Conservation (phyloP, 2,888 invertebrate species). For the Epinotia brunnichana region DNA sequence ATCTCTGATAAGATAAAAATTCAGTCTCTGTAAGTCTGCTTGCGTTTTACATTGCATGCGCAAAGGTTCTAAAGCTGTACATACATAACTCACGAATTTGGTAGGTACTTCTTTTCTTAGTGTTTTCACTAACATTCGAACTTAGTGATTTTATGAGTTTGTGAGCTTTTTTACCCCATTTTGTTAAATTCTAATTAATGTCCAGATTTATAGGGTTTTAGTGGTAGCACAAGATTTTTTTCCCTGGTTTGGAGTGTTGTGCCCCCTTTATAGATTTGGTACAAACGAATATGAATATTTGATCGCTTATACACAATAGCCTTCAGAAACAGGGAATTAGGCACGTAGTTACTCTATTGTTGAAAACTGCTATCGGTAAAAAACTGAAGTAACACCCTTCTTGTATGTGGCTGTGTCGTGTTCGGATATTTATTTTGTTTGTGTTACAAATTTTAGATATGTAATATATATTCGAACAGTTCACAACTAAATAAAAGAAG, state of each 20-base stretch:
- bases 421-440: too few relatives aligned
- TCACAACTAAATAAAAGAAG: too few relatives aligned
- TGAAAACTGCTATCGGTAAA: not conserved
- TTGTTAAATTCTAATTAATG: conserved; percentile 14
- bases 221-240: conserved; percentile 28
- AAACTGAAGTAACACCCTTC: too few relatives aligned
- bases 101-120: conserved; percentile 36
- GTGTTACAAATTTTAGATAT: too few relatives aligned
- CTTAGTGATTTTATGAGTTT: conserved; percentile 34
- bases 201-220: conserved; percentile 9
- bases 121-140: conserved; percentile 38
- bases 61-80: conserved; percentile 37
- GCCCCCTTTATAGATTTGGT: conserved; percentile 17
- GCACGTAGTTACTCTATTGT: conserved; percentile 5
- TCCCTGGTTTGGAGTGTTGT: conserved; percentile 46
- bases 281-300: not conserved
- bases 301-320: conserved; percentile 6
- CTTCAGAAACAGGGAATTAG: not conserved
- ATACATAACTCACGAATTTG: conserved; percentile 34
- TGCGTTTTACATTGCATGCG: conserved; percentile 51
- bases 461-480: too few relatives aligned
- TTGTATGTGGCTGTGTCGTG: not conserved
- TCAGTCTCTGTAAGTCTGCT: conserved; percentile 72
- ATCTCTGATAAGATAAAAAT: conserved; percentile 72
- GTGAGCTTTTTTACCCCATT: conserved; percentile 25